phyloP scores from a whole-genome alignment of 2,888 invertebrate genomes.

The Oscheius sp. region DNA sequence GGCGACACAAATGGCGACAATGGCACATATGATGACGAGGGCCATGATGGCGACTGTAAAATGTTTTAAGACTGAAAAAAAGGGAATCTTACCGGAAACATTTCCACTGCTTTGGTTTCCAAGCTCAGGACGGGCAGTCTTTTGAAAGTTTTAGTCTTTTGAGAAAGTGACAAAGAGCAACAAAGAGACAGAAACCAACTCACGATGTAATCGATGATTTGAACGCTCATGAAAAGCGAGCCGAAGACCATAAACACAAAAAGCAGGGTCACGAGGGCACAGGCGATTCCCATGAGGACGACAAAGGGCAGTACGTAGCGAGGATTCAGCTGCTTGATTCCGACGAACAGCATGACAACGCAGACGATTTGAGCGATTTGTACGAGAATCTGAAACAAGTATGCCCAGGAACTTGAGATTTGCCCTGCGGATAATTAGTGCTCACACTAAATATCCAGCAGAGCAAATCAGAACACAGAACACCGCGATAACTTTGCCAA shows the following conservation, averaged over 20 bases:
- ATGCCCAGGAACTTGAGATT: too few relatives aligned
- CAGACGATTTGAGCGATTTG: slow-evolving; percentile 8
- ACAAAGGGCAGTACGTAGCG: slow-evolving; percentile 7
- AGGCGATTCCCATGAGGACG: neutral
- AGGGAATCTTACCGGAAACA: too few relatives aligned
- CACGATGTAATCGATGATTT: neutral
- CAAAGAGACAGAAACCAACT: too few relatives aligned
- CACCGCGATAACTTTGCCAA: too few relatives aligned
- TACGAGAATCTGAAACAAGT: neutral
- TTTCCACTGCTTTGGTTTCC: too few relatives aligned
- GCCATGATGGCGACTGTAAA: neutral
- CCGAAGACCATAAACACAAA: neutral
- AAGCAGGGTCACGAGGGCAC: neutral
- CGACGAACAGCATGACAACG: slow-evolving; percentile 1
- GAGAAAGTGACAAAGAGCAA: neutral
- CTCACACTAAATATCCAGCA: too few relatives aligned
- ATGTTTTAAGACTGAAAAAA: neutral
- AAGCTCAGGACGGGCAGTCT: neutral
- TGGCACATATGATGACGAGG: neutral
- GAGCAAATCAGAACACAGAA: too few relatives aligned
- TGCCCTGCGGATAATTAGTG: too few relatives aligned
- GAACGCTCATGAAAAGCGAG: neutral
- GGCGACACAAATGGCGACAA: neutral
- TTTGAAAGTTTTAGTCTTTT: too few relatives aligned
- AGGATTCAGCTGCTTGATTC: slow-evolving; percentile 13